Conservation (phyloP, 2,888 invertebrate genomes). For the Eledone cirrhosa region DNA sequence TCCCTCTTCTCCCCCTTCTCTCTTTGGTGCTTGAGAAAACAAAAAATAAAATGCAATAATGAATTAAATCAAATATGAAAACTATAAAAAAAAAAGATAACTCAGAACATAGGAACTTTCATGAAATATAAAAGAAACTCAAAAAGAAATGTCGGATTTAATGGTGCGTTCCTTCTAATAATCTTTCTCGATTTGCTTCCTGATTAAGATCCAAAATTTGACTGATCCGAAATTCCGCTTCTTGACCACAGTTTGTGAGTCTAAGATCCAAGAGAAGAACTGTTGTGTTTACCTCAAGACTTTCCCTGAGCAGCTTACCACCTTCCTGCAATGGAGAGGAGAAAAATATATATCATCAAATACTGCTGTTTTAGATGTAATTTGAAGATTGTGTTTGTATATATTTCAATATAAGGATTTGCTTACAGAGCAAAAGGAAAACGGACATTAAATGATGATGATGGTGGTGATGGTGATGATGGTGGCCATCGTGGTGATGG, state of each 20-base stretch:
- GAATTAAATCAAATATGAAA: no score
- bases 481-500: neutral
- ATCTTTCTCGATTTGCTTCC: constrained; percentile 58
- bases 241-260: constrained; percentile 66
- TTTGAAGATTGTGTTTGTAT: no score
- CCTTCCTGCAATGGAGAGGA: constrained; percentile 62
- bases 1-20: no score
- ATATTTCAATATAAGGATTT: no score
- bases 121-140: no score
- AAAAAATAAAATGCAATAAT: no score
- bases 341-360: neutral
- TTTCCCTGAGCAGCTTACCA: constrained; percentile 66
- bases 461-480: no score
- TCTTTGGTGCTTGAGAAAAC: no score
- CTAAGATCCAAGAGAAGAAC: constrained; percentile 64
- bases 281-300: constrained; percentile 65
- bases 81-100: no score
- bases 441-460: no score
- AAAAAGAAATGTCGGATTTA: constrained; percentile 30
- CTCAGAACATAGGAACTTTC: no score
- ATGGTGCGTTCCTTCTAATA: constrained; percentile 44
- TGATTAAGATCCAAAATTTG: constrained; percentile 63
- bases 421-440: no score
- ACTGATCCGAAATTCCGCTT: constrained; percentile 66
- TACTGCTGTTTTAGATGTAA: neutral